Conservation (phyloP, 1,140 invertebrate species). For the Polyergus mexicanus region DNA sequence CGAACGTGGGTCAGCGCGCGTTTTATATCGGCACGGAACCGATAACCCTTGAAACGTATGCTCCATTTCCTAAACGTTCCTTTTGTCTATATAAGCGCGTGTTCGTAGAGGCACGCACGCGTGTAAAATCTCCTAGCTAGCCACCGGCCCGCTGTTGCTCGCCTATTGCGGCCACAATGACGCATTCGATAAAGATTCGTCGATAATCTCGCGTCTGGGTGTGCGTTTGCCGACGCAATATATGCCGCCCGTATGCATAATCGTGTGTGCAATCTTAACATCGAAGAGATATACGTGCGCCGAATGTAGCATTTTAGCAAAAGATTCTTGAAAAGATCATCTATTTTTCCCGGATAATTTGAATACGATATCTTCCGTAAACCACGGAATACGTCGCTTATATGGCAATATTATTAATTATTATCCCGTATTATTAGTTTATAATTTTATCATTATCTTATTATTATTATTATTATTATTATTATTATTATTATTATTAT, state of each 20-base stretch:
- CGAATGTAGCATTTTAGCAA: neutral
- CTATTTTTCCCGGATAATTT: neutral
- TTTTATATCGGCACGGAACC: constrained; percentile 19
- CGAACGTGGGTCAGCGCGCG: constrained; percentile 31
- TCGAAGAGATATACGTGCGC: neutral
- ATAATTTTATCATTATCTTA: neutral
- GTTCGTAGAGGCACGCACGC: constrained; percentile 34
- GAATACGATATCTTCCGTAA: neutral
- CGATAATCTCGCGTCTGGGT: constrained; percentile 1
- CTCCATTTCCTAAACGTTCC: neutral
- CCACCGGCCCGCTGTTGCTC: neutral
- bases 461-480: neutral
- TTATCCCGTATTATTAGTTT: neutral
- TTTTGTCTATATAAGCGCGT: neutral
- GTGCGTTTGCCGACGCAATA: neutral
- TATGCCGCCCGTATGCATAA: neutral
- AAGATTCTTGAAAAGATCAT: neutral
- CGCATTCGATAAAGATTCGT: constrained; percentile 50
- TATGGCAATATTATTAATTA: neutral
- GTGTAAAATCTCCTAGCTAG: constrained; percentile 26
- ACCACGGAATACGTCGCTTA: neutral
- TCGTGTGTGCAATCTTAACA: neutral
- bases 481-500: neutral
- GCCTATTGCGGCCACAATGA: constrained; percentile 24
- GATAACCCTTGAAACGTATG: constrained; percentile 51